Evolutionary conservation across 2,888 invertebrate genomes (phyloP), one percentile per base, ranked within the genome.

Genomic region (Trilocha varians): DNA sequence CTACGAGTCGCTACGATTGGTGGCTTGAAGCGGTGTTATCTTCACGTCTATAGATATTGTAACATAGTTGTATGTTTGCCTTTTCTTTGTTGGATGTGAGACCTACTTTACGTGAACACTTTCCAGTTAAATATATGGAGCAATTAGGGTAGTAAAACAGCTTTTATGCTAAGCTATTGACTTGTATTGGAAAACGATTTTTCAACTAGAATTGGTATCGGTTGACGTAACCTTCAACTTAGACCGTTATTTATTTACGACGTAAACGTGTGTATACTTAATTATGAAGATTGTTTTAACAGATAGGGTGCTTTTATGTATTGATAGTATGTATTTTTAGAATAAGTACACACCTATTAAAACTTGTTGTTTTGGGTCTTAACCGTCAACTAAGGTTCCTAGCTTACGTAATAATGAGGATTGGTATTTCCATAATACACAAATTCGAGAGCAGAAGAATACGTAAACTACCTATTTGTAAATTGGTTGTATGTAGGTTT

Each of bases 1-100:
- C 77, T 76, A 76, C 77, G 72, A 47, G 53, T 45, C 47, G 69
- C 74, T 70, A 67, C 71, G 74, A 75, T 74, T 74, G 72, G 69
- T 53, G 52, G 60, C 40, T 43, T 58, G 62, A 52, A 41, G 54
- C 53, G 57, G 58, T 62, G 50, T 59, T 61, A 58, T 53, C 55
- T 63, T 62, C 59, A 43, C 47, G 48, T 57, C 55, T 55, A 54
- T 54, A 55, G 50, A 54, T 46, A 52, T 53, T 52, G 44, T 50
- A 39, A 48, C 50, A 57, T 32, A 14, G 36, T 46, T 44, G 46
- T 45, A n/a, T 52, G 50, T 63, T 62, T 64, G 54, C 65, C 57
- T 62, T 62, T 62, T 59, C 64, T 69, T 70, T 70, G 63, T 65
- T 58, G 54, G 50, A 51, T 46, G 45, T 42, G 39, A 45, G 40